phyloP scores from a whole-genome alignment of 2,888 invertebrate species.

The Rhimphoctona megacephalus region DNA sequence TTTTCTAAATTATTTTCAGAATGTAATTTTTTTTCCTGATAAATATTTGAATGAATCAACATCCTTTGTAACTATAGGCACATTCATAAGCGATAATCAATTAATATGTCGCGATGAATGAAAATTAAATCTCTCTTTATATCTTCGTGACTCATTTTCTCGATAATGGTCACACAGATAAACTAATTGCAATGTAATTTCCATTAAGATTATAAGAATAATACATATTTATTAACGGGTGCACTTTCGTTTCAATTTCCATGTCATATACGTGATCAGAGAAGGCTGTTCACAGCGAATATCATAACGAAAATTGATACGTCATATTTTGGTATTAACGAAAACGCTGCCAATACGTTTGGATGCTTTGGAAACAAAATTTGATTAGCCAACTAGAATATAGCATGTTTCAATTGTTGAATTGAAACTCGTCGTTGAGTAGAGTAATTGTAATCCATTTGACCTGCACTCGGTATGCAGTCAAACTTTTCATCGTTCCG shows the following conservation, averaged over 20 bases:
- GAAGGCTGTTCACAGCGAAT: neutral
- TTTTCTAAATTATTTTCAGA: too few species aligned
- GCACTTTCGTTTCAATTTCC: neutral
- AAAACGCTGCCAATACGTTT: neutral
- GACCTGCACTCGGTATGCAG: neutral
- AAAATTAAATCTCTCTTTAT: neutral
- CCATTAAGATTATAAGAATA: neutral
- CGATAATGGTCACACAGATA: neutral
- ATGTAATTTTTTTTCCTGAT: neutral
- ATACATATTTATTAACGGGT: conserved; percentile 1
- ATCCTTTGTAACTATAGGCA: too few species aligned
- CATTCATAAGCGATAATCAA: neutral
- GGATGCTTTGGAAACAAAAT: neutral
- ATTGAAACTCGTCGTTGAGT: neutral
- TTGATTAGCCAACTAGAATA: neutral
- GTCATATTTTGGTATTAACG: neutral
- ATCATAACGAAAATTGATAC: neutral
- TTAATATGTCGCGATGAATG: neutral
- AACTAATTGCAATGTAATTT: neutral
- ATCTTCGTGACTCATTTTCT: neutral
- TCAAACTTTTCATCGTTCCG: conserved; percentile 18
- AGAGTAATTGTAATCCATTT: conserved; percentile 22
- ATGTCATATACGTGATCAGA: neutral
- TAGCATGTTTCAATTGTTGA: neutral
- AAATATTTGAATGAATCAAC: neutral